phyloP scores from a whole-genome alignment of 2,797 vertebrate species.

The Botia almorhae region DNA sequence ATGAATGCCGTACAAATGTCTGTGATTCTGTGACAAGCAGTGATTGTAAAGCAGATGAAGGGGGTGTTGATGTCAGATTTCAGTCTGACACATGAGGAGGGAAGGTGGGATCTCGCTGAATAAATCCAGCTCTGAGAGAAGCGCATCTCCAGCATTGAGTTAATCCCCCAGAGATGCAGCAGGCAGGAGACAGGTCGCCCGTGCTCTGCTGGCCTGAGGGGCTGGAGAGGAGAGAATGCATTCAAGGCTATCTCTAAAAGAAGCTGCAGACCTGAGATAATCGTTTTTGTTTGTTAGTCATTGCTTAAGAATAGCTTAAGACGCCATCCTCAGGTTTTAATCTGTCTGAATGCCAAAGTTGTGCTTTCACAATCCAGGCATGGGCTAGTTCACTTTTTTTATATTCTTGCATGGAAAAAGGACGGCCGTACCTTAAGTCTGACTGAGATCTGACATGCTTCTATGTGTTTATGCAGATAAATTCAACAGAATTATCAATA shows the following conservation, averaged over 20 bases:
- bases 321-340: slow-evolving; percentile 25
- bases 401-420: neutral
- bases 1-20: slow-evolving; percentile 37
- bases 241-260: slow-evolving; percentile 55
- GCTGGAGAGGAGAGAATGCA: slow-evolving; percentile 11
- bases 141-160: slow-evolving; percentile 19
- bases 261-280: slow-evolving; percentile 53
- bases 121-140: slow-evolving; percentile 53
- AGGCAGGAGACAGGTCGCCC: slow-evolving; percentile 38
- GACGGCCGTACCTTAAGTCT: neutral
- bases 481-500: neutral
- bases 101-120: slow-evolving; percentile 26
- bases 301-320: slow-evolving; percentile 50
- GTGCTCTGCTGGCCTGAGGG: slow-evolving; percentile 23
- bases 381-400: slow-evolving; percentile 3
- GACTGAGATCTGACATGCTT: neutral
- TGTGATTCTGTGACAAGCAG: slow-evolving; percentile 37
- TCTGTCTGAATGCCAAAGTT: slow-evolving; percentile 22
- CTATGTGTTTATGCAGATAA: neutral
- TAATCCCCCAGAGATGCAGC: slow-evolving; percentile 59
- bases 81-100: neutral
- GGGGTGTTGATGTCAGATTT: slow-evolving; percentile 39
- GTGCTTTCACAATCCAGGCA: slow-evolving; percentile 12
- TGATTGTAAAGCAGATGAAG: slow-evolving; percentile 29
- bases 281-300: slow-evolving; percentile 51